These are phyloP conservation scores for Pelobates fuscus DNA, from an alignment of 2,113 vertebrate genomes.

Conservation along the genomic window DNA sequence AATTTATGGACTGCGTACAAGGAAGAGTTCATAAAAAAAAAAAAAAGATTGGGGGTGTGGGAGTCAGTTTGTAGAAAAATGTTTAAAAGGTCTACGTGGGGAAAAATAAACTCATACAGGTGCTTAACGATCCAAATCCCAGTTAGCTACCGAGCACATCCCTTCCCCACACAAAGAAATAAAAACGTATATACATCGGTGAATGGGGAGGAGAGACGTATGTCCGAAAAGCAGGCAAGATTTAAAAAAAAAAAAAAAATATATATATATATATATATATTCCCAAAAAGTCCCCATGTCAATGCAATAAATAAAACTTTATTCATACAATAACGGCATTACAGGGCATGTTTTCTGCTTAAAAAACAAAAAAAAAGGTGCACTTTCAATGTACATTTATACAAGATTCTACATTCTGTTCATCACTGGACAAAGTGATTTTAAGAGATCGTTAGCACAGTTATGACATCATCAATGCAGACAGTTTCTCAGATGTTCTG, in stretches of 20 bases:
- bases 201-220: constrained; percentile 8
- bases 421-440: constrained; percentile 60
- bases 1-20: neutral
- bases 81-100: no score
- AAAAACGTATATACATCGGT: constrained; percentile 1
- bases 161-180: neutral
- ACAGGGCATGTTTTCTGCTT: constrained; percentile 73
- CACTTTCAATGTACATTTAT: constrained; percentile 63
- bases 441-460: constrained; percentile 65
- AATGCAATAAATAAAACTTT: constrained; percentile 81
- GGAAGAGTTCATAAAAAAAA: neutral
- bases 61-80: constrained; percentile 29
- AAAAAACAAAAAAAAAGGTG: constrained; percentile 51
- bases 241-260: constrained; percentile 53
- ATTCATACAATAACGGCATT: constrained; percentile 73
- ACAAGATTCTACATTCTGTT: constrained; percentile 60
- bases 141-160: constrained; percentile 28
- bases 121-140: constrained; percentile 30
- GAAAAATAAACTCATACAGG: no score
- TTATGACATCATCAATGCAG: constrained; percentile 50
- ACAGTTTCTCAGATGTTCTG: constrained; percentile 56
- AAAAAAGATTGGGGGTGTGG: no score
- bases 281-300: constrained; percentile 59
- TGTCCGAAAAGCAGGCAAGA: constrained; percentile 29
- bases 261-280: no score